Evolutionary conservation across 2,113 vertebrate species (phyloP), one percentile per base, ranked within the genome.

Genomic region (Brachionichthys hirsutus): DNA sequence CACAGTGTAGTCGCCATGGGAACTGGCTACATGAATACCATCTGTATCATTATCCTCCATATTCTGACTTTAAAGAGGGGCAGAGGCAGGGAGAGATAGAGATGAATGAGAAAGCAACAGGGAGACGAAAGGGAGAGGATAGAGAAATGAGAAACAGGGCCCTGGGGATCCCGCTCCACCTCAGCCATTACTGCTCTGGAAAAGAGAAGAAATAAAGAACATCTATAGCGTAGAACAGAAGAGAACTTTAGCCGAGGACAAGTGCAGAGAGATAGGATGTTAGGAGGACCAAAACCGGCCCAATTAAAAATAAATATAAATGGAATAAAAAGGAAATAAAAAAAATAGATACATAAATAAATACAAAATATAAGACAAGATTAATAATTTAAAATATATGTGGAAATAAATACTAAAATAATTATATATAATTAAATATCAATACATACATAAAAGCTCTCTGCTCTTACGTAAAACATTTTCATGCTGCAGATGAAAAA

Each of bases 1-100:
- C 62, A 80, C 63, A 61, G 48, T 63, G 63, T 57, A 43, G 77
- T 87, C 67, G 24, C 72, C 79, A 87, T 84, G 78, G 79, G 70
- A 85, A 84, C 85, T 75, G 63, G 64, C 59, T 60, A 55, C 73
- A 74, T 61, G 64, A 85, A 30, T 30, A 30, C 71, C 55, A 52
- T 72, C 67, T 73, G 75, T 74, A 65, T 81, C 67, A 83, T 81
- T 76, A 82, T 35, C 52, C 19, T 34, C 40, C 20, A 43, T 47
- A 53, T 18, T 51, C 13, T 50, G 50, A 51, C 52, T 80, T 60
- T 65, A 64, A 44, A 67, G 24, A 67, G n/a, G 38, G 19, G 61
- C 58, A 45, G 45, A 64, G 19, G 45, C 42, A 58, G 44, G n/a
- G n/a, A n/a, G n/a, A n/a, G n/a, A n/a, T n/a, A 42, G 48, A 74